Conservation (phyloP, 1,140 invertebrate species). For the Luehdorfia chinensis region DNA sequence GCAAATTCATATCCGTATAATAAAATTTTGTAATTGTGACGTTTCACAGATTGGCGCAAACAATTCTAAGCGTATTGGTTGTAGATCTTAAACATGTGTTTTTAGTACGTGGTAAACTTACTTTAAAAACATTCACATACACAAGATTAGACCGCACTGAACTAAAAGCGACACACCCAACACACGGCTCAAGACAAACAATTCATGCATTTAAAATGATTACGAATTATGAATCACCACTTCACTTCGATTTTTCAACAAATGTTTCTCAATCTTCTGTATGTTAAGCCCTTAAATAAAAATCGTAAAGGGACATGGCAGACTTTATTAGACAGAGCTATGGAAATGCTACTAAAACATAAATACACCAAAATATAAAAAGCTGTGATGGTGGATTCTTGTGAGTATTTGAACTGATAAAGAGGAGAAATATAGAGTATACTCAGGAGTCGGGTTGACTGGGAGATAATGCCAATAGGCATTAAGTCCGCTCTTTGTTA, state of each 20-base stretch:
- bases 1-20: constrained; percentile 1
- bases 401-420: too few relatives aligned
- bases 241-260: constrained; percentile 15
- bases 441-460: too few relatives aligned
- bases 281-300: too few relatives aligned
- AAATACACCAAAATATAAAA: too few relatives aligned
- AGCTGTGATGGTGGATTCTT: too few relatives aligned
- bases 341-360: too few relatives aligned
- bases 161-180: constrained; percentile 16
- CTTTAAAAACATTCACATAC: not conserved
- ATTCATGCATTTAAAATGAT: constrained; percentile 37
- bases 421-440: too few relatives aligned
- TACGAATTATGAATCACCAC: constrained; percentile 37
- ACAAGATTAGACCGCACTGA: constrained; percentile 1
- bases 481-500: too few relatives aligned
- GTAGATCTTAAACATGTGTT: not conserved
- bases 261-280: constrained; percentile 7
- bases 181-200: constrained; percentile 31
- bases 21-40: constrained; percentile 6
- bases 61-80: constrained; percentile 1
- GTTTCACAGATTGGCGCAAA: constrained; percentile 4
- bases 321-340: too few relatives aligned
- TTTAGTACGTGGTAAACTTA: constrained; percentile 3
- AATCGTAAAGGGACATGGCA: too few relatives aligned
- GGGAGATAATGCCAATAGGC: too few relatives aligned